Base-by-base conservation (phyloP, 2,888 invertebrate genomes). In the Hololepta plana region DNA sequence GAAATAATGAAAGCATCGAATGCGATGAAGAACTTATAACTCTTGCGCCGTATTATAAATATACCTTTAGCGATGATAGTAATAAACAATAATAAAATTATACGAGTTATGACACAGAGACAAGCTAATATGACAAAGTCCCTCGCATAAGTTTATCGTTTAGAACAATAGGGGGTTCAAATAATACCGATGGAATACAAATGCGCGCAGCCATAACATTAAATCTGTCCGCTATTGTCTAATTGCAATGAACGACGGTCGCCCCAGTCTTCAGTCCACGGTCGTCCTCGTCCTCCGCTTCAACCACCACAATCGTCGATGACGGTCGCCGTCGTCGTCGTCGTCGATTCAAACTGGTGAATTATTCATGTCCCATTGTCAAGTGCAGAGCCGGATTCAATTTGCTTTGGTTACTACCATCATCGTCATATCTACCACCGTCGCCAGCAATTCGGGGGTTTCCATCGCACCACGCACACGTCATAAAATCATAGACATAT, bases 221-320 rank as follows among this genome's bases (percentile, higher is more conserved):
- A 47, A 47, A 49, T 47, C 46, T 46, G 46, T 47, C 47, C 35
- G 41, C 49, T 46, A 46, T 47, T 49, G 47, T 49, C 47, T 49
- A 49, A 49, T 49, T 47, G 48, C 48, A 40, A 46, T 45, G 44
- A 44, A 46, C 45, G 46, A 41, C 44, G 44, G 44, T 46, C 46
- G 44, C 42, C 42, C 38, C 42, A 42, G 40, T 38, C 42, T 41
- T 39, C 42, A 42, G 40, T 38, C 45, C 45, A 41, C 44, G 44
- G 44, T 46, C 46, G 44, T 41, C 42, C 38, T 42, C 42, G 40
- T 38, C 35, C 39, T 9, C 32, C 39, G 38, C 38, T 37, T 39
- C 38, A 35, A 30, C 36, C 34, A 35, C 32, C 33, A 36, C 35
- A 36, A 37, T 36, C 24, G 24, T 11, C 24, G 24, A 12, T 9